Conservation (phyloP, 2,888 invertebrate genomes). For the Drosophila nigricruria region DNA sequence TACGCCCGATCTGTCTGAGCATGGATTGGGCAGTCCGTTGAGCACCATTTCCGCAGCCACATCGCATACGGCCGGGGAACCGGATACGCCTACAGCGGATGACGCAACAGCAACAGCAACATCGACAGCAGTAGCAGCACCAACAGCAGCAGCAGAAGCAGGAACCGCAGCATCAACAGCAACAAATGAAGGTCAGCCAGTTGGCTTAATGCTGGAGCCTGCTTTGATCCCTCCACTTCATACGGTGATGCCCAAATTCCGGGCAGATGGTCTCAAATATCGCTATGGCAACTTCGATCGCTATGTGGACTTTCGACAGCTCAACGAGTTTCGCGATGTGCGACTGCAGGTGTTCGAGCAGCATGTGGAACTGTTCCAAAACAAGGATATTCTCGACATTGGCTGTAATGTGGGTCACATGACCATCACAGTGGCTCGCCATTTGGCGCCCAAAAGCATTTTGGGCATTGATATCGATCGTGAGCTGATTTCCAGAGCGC, state of each 20-base stretch:
- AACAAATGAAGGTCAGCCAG: conserved; percentile 2
- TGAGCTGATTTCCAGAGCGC: conserved; percentile 89
- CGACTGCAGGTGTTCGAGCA: conserved; percentile 93
- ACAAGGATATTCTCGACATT: conserved; percentile 97
- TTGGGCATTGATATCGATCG: conserved; percentile 98
- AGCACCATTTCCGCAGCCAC: conserved; percentile 77
- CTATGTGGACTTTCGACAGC: conserved; percentile 97
- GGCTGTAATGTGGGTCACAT: conserved; percentile 99
- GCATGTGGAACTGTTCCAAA: conserved; percentile 92
- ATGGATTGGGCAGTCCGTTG: conserved; percentile 71
- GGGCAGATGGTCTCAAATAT: conserved; percentile 92
- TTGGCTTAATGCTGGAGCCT: conserved; percentile 54
- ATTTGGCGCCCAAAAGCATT: conserved; percentile 93
- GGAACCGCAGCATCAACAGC: neutral
- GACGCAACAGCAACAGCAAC: conserved; percentile 25
- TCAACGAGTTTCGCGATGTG: conserved; percentile 92
- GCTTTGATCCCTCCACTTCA: conserved; percentile 61
- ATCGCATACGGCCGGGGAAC: conserved; percentile 72
- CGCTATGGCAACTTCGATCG: conserved; percentile 98
- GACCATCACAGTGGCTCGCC: conserved; percentile 94
- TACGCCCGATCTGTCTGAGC: conserved; percentile 80
- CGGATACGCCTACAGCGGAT: conserved; percentile 59
- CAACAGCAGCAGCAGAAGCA: conserved; percentile 11
- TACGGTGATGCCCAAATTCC: conserved; percentile 86
- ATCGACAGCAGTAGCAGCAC: neutral